phyloP scores from a whole-genome alignment of 2,888 invertebrate species.

The Nephrotoma appendiculata region DNA sequence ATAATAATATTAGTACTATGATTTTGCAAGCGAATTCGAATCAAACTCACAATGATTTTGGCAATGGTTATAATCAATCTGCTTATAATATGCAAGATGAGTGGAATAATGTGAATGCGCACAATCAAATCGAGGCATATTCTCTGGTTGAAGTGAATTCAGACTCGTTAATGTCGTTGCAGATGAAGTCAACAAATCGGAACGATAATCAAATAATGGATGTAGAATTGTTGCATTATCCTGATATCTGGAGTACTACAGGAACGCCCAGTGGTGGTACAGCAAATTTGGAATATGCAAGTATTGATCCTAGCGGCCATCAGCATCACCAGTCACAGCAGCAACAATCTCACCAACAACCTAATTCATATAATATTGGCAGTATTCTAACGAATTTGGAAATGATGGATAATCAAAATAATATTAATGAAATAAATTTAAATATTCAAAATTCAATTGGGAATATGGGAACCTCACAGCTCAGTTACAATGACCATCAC shows the following conservation, averaged over 20 bases:
- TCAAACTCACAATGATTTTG: background rate
- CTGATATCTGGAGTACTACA: background rate
- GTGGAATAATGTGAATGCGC: background rate
- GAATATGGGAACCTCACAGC: background rate
- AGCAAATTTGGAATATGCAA: background rate
- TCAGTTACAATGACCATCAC: background rate
- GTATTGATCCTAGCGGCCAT: constrained; percentile 8
- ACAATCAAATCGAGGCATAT: background rate
- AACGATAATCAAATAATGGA: background rate
- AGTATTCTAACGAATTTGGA: constrained; percentile 32
- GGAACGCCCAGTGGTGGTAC: background rate
- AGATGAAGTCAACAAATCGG: background rate
- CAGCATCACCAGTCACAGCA: constrained; percentile 11
- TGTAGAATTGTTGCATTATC: background rate
- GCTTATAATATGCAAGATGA: background rate
- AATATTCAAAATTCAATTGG: background rate
- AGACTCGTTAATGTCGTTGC: background rate
- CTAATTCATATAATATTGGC: constrained; percentile 27
- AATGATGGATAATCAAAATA: constrained; percentile 26
- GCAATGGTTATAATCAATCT: background rate
- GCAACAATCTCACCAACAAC: constrained; percentile 10
- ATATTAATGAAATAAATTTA: constrained; percentile 25
- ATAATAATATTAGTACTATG: background rate
- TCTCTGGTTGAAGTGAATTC: background rate
- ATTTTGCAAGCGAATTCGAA: background rate